Evolutionary conservation across 37 sponge, comb jelly and placozoan genomes (phyloP).

Genomic region (Halisarca cf. caerulea): DNA sequence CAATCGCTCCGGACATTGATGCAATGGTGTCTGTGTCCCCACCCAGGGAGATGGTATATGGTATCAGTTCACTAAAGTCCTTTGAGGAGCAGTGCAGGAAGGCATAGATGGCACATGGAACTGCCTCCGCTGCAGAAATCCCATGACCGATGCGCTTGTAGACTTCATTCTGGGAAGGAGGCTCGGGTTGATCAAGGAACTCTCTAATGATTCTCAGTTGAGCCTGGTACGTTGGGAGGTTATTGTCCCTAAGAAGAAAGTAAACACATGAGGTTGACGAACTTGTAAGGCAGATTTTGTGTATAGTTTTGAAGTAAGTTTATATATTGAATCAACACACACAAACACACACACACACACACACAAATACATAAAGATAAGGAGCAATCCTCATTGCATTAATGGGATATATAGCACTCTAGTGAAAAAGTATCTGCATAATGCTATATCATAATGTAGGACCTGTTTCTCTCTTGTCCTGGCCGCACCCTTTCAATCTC

Average conservation of each 20-base stretch:
- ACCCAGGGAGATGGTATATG: constrained; percentile 75
- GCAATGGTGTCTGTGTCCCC: constrained; percentile 90
- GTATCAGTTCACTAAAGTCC: constrained; percentile 58
- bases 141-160: constrained; percentile 60
- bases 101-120: constrained; percentile 73
- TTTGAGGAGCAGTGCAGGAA: constrained; percentile 48
- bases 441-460: too few species aligned
- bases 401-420: neutral
- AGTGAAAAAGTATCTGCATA: too few species aligned
- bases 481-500: constrained; percentile 25
- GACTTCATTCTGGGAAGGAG: constrained; percentile 47
- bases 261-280: too few species aligned
- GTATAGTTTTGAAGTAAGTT: too few species aligned
- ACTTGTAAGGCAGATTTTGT: too few species aligned
- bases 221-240: constrained; percentile 40
- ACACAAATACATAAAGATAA: neutral
- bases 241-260: neutral
- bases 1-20: constrained; percentile 85
- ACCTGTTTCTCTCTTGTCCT: neutral
- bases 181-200: constrained; percentile 32
- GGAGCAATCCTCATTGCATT: neutral
- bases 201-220: constrained; percentile 33
- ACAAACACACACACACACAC: constrained; percentile 23
- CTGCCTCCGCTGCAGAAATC: constrained; percentile 68
- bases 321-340: too few species aligned